A percentile compares a stretch with the other conserved stretches of the same genome.
phyloP scores from a whole-genome alignment of 92 coral and sea anemone genomes.

The Actinostola sp. region DNA sequence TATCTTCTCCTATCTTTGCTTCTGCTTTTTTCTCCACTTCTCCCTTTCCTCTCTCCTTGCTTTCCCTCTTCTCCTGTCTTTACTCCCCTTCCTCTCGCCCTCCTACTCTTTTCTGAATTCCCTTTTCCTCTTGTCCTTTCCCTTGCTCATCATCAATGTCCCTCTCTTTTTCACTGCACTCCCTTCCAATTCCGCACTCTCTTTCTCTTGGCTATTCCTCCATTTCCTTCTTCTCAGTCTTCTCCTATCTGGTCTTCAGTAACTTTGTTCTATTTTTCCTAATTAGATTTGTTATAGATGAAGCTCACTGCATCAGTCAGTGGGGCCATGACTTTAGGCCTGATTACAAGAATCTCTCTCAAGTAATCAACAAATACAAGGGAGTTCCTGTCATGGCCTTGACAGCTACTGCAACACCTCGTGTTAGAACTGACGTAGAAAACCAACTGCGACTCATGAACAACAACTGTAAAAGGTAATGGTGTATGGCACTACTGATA shows the following conservation, averaged over 20 bases:
- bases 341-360: slow-evolving; percentile 95
- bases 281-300: slow-evolving; percentile 90
- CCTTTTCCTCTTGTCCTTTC: not conserved
- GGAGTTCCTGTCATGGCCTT: slow-evolving; percentile 96
- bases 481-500: not conserved
- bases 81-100: too few species aligned
- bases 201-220: too few species aligned
- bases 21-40: too few species aligned
- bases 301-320: slow-evolving; percentile 97
- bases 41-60: not conserved
- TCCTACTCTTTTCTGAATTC: too few species aligned
- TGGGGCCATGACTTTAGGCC: slow-evolving; percentile 99
- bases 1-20: too few species aligned
- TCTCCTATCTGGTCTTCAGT: too few species aligned
- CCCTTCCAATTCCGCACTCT: too few species aligned
- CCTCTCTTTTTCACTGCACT: too few species aligned
- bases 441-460: slow-evolving; percentile 81
- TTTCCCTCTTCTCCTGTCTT: too few species aligned
- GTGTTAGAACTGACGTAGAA: slow-evolving; percentile 89
- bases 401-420: slow-evolving; percentile 99
- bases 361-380: slow-evolving; percentile 78
- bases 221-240: too few species aligned
- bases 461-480: slow-evolving; percentile 70
- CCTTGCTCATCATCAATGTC: not conserved
- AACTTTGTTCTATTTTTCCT: not conserved